A percentile compares a stretch with the other conserved stretches of the same genome.
phyloP scores from a whole-genome alignment of 1,140 invertebrate species.

The Caenorhabditis briggsae region DNA sequence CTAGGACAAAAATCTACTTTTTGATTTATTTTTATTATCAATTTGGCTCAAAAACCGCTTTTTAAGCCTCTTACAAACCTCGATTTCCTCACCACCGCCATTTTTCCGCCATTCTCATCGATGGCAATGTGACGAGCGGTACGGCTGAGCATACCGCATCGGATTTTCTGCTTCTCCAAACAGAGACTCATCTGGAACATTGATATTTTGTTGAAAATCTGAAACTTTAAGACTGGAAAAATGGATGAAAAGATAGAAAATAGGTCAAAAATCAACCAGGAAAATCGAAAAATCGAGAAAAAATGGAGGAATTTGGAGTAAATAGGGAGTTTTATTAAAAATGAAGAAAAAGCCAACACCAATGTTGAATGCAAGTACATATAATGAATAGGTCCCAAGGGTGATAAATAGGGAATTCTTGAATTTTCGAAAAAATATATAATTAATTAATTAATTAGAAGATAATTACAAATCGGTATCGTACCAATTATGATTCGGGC shows the following conservation, averaged over 20 bases:
- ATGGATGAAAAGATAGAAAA: background rate
- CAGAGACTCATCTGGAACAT: conserved; percentile 30
- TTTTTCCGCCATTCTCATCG: conserved; percentile 55
- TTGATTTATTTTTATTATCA: background rate
- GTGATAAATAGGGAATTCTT: background rate
- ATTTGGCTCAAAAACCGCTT: background rate
- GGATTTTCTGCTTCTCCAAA: conserved; percentile 33
- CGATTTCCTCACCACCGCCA: conserved; percentile 42
- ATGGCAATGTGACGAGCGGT: conserved; percentile 31
- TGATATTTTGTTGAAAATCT: background rate
- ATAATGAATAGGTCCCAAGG: background rate
- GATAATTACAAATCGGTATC: conserved; percentile 64
- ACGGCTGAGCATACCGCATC: background rate
- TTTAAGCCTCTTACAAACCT: conserved; percentile 27
- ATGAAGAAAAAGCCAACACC: background rate
- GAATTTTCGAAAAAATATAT: background rate
- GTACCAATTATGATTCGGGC: conserved; percentile 64
- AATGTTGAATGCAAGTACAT: conserved; percentile 10
- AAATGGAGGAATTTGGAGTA: background rate
- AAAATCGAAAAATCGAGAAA: too few species aligned
- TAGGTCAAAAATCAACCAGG: background rate
- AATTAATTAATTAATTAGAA: background rate
- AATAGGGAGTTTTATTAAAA: background rate
- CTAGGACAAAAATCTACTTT: too few species aligned
- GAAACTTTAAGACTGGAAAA: background rate